Evolutionary conservation across 2,888 invertebrate species (phyloP).

Genomic region (Cerastis rubricosa): DNA sequence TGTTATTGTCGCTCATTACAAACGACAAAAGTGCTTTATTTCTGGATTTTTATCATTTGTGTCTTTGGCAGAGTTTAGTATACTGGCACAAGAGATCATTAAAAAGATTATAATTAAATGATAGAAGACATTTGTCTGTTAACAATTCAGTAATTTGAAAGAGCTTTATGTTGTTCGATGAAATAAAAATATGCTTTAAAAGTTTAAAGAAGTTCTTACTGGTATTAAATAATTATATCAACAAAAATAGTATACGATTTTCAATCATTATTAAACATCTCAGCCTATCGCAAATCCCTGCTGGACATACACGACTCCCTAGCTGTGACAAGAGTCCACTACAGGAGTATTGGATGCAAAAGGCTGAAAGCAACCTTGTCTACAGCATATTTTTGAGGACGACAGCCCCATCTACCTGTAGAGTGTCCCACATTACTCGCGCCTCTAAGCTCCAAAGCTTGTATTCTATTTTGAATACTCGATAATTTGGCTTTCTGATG

Average conservation of each 20-base stretch:
- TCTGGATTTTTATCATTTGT: slow-evolving; percentile 33
- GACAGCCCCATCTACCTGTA: neutral
- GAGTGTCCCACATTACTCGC: neutral
- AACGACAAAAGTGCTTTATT: slow-evolving; percentile 47
- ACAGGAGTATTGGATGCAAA: neutral
- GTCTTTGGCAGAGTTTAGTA: slow-evolving; percentile 27
- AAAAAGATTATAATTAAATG: slow-evolving; percentile 30
- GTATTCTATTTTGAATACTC: neutral
- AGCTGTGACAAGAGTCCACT: neutral
- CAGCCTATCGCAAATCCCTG: neutral
- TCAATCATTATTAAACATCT: neutral
- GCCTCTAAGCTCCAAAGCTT: neutral
- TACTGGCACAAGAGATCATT: slow-evolving; percentile 2
- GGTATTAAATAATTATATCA: neutral
- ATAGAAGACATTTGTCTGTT: slow-evolving; percentile 3
- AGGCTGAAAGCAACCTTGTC: neutral
- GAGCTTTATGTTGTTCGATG: neutral
- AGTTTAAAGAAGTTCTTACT: neutral
- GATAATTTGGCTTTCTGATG: neutral
- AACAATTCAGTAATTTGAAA: neutral
- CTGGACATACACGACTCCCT: neutral
- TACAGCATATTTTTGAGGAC: neutral
- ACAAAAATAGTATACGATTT: neutral
- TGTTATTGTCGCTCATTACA: slow-evolving; percentile 30
- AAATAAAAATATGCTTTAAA: neutral